Evolutionary conservation across 2,888 invertebrate species (phyloP), one percentile per base, ranked within the genome.

Genomic region (Patella ulyssiponensis): DNA sequence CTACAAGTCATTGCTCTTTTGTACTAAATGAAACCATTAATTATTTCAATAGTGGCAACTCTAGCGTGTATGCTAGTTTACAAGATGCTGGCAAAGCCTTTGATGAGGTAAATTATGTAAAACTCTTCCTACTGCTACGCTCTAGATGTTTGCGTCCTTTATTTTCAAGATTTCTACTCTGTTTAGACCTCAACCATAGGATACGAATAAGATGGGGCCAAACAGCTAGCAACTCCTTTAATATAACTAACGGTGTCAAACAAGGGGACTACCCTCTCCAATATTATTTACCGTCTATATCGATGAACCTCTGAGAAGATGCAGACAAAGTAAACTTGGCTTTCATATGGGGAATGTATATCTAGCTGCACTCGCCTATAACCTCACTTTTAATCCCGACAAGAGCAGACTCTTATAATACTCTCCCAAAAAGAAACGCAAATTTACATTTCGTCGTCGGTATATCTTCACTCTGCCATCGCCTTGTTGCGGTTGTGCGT

Each of bases 211-310:
- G 20, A 12, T 58, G 14, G 58, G 58, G 58, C 20, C 5, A 58
- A n/a, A 58, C 20, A n/a, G 58, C 15, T 5, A 58, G n/a, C 17
- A n/a, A 17, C 20, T n/a, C 72, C 56, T 77, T 81, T 71, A 44
- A 70, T 15, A 69, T 76, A 27, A 74, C 75, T 20, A 64, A 73
- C 23, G 74, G 71, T 52, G 69, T 73, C n/a, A 11, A 74, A 17
- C 75, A 80, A 73, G 72, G 77, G 76, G 73, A n/a, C 15, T 77
- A 5, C 75, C 71, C n/a, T 77, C 77, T 44, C 75, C 73, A 15
- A 56, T 77, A 11, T 33, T 73, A n/a, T 81, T 79, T 23, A 53
- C 73, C 9, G 44, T 77, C 4, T 73, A 52, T 9, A 73, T 77
- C 17, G 75, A 80, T 71, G 56, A 64, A 64, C 71, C 69, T 44